Conservation (phyloP, 2,888 invertebrate genomes). For the Geophilus truncorum region DNA sequence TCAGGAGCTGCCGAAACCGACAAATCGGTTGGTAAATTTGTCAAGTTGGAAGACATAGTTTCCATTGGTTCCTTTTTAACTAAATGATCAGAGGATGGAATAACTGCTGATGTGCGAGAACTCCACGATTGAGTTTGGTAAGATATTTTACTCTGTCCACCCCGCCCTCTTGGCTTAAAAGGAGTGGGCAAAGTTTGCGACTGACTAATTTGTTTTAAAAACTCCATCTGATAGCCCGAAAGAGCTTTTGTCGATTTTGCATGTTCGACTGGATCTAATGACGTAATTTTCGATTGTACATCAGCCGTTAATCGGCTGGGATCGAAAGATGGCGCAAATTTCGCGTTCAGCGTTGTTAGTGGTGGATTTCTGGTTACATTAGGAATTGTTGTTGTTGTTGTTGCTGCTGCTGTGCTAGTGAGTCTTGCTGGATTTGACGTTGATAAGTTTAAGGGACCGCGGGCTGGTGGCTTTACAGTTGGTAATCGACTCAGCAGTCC, state of each 20-base stretch:
- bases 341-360: background rate
- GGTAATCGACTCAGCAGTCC: conserved; percentile 27
- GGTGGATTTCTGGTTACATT: background rate
- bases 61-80: background rate
- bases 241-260: background rate
- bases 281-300: conserved; percentile 37
- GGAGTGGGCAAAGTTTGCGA: background rate
- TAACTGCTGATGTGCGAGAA: background rate
- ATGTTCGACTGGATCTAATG: conserved; percentile 35
- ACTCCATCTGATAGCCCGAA: conserved; percentile 37
- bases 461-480: background rate
- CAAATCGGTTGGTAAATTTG: background rate
- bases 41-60: background rate
- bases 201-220: conserved; percentile 35
- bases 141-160: background rate
- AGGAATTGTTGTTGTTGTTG: background rate
- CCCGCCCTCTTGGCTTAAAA: background rate
- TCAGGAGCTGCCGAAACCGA: background rate
- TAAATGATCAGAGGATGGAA: background rate
- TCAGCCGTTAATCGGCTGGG: conserved; percentile 37
- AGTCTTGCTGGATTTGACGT: background rate
- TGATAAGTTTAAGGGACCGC: background rate
- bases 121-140: background rate
- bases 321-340: conserved; percentile 29
- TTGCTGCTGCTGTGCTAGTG: background rate